Evolutionary conservation across 2,113 vertebrate genomes (phyloP).

Genomic region (Cryptomyrus ogoouensis): DNA sequence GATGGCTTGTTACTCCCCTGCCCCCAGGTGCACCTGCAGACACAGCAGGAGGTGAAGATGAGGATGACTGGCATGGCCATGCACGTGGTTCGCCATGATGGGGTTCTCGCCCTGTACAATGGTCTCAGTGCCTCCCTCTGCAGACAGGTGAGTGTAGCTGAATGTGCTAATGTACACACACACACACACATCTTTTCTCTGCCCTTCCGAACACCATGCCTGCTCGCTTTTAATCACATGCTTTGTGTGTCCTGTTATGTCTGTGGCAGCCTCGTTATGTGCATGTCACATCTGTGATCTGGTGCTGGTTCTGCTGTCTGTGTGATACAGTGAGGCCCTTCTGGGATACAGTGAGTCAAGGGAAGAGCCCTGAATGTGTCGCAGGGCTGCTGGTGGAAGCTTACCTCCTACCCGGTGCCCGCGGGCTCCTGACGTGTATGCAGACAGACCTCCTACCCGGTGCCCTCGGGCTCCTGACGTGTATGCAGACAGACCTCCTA

Average conservation of each 20-base stretch:
- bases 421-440: too few relatives aligned
- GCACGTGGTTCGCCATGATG: conserved; percentile 74
- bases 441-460: too few relatives aligned
- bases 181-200: background rate
- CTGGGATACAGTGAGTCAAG: background rate
- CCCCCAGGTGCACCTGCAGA: conserved; percentile 88
- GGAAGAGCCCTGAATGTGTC: background rate
- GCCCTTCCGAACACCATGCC: background rate
- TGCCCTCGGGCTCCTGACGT: too few relatives aligned
- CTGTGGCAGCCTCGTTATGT: background rate
- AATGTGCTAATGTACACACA: background rate
- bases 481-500: background rate
- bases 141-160: conserved; percentile 70
- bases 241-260: background rate
- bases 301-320: background rate
- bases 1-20: background rate
- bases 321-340: background rate
- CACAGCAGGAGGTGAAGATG: conserved; percentile 90
- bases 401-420: background rate
- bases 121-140: conserved; percentile 90
- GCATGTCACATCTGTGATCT: background rate
- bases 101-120: conserved; percentile 83
- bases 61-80: conserved; percentile 86
- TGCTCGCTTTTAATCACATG: background rate
- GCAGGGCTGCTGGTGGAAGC: background rate